Base-by-base conservation (phyloP, 2,113 vertebrate genomes). In the Vidua macroura region DNA sequence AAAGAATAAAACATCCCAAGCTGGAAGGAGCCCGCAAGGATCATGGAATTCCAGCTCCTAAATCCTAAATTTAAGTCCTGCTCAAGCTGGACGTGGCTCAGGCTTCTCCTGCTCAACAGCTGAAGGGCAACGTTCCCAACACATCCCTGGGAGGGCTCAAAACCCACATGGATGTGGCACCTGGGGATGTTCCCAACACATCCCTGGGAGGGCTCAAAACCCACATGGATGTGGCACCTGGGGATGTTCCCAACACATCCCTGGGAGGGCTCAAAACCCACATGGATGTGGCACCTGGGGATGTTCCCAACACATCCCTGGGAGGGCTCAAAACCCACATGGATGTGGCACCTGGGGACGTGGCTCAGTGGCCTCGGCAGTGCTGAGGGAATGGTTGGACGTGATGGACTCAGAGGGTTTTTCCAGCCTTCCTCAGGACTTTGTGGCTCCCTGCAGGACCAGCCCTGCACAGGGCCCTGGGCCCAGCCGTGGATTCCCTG, bases 291-390 rank as follows among this genome's bases (percentile, higher is more conserved):
- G 67, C 67, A 56, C 58, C 5, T 33, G 86, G 77, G 76, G 27
- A 39, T 0, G 2, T 9, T 62, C 25, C 59, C 59, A 39, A 13
- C 18, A 6, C 78, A 20, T 4, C 60, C 68, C 76, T 66, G 59
- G 37, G 35, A 21, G 44, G 13, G 67, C 52, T 12, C 77, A 16
- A 15, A 37, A 20, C 0, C 15, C 52, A 10, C 28, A 3, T 0
- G 23, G 60, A 66, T 10, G 86, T 73, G 76, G 67, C 67, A 56
- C 58, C 5, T 33, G 86, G 77, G 76, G 27, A 39, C 35, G 35
- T 16, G 37, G 60, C 68, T 39, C 2, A 13, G 59, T 2, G 37
- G 37, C 43, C 51, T 4, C 1, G 17, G 76, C 51, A 33, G 51
- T 3, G 52, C 53, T 27, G n/a, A 16, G 62, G 60, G 53, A 17